These are phyloP conservation scores for Petromus typicus DNA, from an alignment of 2,113 vertebrate genomes.

Conservation along the genomic window DNA sequence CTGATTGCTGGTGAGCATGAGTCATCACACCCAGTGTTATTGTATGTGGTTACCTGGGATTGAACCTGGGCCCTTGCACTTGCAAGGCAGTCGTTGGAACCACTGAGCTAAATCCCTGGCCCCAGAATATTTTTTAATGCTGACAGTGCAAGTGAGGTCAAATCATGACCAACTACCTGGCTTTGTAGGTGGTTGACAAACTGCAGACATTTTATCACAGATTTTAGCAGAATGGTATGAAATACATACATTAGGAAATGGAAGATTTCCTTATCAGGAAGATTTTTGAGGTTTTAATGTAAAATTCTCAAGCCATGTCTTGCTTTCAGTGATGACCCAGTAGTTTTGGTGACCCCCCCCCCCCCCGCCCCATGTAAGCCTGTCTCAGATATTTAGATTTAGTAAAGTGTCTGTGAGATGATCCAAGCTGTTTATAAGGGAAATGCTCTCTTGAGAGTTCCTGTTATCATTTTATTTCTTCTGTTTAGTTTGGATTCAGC, in stretches of 20 bases:
- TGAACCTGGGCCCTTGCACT: too few relatives aligned
- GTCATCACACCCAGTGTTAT: too few relatives aligned
- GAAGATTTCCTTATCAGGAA: neutral
- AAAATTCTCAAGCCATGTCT: neutral
- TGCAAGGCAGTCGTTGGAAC: too few relatives aligned
- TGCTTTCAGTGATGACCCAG: neutral
- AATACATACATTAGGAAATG: neutral
- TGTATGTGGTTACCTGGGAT: too few relatives aligned
- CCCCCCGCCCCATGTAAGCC: neutral
- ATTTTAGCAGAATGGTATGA: neutral
- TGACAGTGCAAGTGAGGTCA: constrained; percentile 46
- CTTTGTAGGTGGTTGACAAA: neutral
- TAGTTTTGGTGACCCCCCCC: neutral
- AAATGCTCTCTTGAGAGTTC: constrained; percentile 36
- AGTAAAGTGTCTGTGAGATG: constrained; percentile 40
- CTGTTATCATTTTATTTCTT: constrained; percentile 50
- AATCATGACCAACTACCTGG: neutral
- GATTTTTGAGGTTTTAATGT: neutral
- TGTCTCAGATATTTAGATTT: constrained; percentile 48
- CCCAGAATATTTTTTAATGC: constrained; percentile 3
- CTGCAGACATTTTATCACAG: neutral
- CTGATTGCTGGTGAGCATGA: too few relatives aligned
- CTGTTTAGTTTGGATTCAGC: constrained; percentile 61
- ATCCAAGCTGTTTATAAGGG: constrained; percentile 50
- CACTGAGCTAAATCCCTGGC: too few relatives aligned